Percentiles rank a stretch among this genome's conserved stretches.
These are phyloP conservation scores for Rhagologus leucostigma DNA, from an alignment of 2,113 vertebrate genomes.

Conservation along the genomic window DNA sequence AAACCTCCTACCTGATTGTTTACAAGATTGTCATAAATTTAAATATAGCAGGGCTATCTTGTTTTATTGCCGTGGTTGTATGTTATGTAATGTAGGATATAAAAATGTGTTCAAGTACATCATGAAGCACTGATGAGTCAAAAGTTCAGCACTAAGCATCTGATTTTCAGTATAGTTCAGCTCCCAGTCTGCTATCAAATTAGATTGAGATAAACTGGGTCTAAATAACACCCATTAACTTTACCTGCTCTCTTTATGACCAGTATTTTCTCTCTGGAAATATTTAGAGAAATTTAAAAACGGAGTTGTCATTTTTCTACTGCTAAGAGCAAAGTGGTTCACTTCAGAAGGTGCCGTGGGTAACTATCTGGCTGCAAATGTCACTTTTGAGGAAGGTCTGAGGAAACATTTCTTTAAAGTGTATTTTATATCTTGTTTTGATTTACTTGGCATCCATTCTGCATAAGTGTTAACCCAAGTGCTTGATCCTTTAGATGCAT, in stretches of 20 bases:
- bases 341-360: neutral
- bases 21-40: neutral
- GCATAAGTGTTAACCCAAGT: neutral
- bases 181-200: neutral
- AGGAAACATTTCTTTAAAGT: neutral
- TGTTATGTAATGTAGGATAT: neutral
- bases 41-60: neutral
- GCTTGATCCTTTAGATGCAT: neutral
- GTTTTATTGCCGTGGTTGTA: neutral
- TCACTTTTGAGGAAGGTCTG: neutral
- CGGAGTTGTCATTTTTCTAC: neutral
- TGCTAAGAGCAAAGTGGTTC: neutral
- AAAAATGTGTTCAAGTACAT: neutral
- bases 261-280: neutral
- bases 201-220: neutral
- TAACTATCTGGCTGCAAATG: neutral
- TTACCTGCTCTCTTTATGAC: neutral
- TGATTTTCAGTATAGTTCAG: neutral
- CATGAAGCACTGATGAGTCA: neutral
- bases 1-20: rapidly evolving
- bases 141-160: neutral
- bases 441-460: neutral
- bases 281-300: neutral
- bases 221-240: neutral
- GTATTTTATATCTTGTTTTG: neutral